Conservation (phyloP, 1,140 invertebrate species). For the Drosophila parvula region DNA sequence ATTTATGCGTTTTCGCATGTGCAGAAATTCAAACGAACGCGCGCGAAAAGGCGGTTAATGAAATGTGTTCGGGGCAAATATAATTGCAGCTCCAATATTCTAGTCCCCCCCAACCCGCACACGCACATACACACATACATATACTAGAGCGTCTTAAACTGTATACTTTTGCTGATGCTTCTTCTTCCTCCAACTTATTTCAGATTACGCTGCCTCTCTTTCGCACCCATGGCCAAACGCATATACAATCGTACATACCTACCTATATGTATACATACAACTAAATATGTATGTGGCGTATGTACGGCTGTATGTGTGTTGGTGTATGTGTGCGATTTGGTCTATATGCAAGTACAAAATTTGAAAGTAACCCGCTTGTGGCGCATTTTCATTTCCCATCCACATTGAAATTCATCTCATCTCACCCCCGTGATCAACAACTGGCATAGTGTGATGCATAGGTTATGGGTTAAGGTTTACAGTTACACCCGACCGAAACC, state of each 20-base stretch:
- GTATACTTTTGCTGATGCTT: slow-evolving; percentile 79
- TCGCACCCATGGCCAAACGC: slow-evolving; percentile 54
- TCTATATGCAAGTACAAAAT: slow-evolving; percentile 79
- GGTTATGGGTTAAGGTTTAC: slow-evolving; percentile 19
- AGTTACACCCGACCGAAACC: slow-evolving; percentile 12
- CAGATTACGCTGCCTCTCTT: slow-evolving; percentile 75
- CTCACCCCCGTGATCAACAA: slow-evolving; percentile 39
- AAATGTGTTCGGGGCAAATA: slow-evolving; percentile 13
- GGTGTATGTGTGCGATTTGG: slow-evolving; percentile 60
- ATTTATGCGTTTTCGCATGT: slow-evolving; percentile 59
- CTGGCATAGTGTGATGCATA: slow-evolving; percentile 12
- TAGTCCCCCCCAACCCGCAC: slow-evolving; percentile 38
- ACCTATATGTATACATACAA: slow-evolving; percentile 49
- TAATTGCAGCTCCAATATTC: slow-evolving; percentile 49
- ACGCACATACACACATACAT: slow-evolving; percentile 12
- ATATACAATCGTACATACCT: slow-evolving; percentile 50
- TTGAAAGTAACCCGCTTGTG: slow-evolving; percentile 80
- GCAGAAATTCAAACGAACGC: slow-evolving; percentile 60
- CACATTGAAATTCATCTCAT: slow-evolving; percentile 7
- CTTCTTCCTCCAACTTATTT: slow-evolving; percentile 80
- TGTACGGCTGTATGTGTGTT: slow-evolving; percentile 27
- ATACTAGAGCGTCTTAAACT: slow-evolving; percentile 70
- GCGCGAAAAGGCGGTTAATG: slow-evolving; percentile 45
- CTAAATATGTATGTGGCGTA: slow-evolving; percentile 49
- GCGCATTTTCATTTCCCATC: slow-evolving; percentile 62